Percentiles rank a stretch among this genome's conserved stretches.
phyloP scores from a whole-genome alignment of 2,113 vertebrate genomes.

The Cephalopterus ornatus region DNA sequence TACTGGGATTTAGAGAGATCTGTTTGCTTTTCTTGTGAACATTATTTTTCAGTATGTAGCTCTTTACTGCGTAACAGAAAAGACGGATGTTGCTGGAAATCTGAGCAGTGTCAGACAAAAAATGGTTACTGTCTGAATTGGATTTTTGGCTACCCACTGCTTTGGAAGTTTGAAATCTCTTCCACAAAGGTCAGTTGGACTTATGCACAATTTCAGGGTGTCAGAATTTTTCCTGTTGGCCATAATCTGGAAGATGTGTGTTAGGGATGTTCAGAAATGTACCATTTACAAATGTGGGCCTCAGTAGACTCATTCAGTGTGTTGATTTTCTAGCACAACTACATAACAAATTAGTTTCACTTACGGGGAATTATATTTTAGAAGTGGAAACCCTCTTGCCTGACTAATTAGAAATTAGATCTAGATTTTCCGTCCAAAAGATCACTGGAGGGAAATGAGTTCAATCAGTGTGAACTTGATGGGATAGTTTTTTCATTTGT shows the following conservation, averaged over 20 bases:
- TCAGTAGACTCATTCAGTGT: background rate
- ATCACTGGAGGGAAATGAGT: background rate
- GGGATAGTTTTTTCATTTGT: background rate
- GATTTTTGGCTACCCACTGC: background rate
- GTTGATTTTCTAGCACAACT: background rate
- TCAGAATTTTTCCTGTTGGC: background rate
- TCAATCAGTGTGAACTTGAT: background rate
- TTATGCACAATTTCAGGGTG: background rate
- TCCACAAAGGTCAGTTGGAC: background rate
- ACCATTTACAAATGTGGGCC: fast-evolving
- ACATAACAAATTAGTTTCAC: background rate
- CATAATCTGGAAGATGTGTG: background rate
- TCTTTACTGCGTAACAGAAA: background rate
- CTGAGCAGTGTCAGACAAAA: background rate
- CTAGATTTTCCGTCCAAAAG: background rate
- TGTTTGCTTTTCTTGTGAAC: background rate
- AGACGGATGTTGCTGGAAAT: background rate
- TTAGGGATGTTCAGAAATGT: background rate
- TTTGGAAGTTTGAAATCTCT: background rate
- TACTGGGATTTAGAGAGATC: background rate
- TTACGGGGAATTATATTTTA: background rate
- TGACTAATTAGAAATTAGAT: background rate
- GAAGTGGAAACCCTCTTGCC: background rate
- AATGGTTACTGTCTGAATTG: background rate
- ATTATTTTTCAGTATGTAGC: background rate